Conservation (phyloP, 2,888 invertebrate genomes). For the Heliconius hortense region DNA sequence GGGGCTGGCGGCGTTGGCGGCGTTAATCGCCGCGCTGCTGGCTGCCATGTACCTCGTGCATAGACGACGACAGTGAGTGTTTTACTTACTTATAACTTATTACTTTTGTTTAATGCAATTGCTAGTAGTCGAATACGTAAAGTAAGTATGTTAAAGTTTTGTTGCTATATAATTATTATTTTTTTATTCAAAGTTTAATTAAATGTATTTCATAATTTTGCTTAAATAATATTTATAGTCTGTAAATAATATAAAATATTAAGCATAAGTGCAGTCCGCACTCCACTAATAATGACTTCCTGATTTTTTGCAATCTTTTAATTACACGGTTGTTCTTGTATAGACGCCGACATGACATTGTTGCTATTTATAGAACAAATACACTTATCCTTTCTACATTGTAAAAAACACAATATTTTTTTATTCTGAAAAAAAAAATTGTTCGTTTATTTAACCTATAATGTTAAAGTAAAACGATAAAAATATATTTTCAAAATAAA, state of each 20-base stretch:
- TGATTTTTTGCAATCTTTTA: not conserved
- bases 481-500: too few species aligned
- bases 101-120: not conserved
- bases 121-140: not conserved
- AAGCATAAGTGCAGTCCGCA: not conserved
- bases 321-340: constrained; percentile 2
- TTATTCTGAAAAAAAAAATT: too few species aligned
- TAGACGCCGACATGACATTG: not conserved
- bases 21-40: constrained; percentile 55
- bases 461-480: too few species aligned
- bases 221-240: not conserved
- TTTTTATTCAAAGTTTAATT: too few species aligned
- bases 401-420: not conserved
- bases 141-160: too few species aligned
- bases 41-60: constrained; percentile 58
- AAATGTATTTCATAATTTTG: too few species aligned
- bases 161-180: too few species aligned
- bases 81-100: not conserved
- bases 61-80: constrained; percentile 67
- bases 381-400: not conserved
- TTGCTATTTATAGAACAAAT: not conserved
- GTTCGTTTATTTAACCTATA: too few species aligned
- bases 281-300: not conserved
- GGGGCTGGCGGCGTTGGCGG: constrained; percentile 54
- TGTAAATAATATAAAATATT: not conserved